Evolutionary conservation across 1,140 invertebrate genomes (phyloP).

Genomic region (Neodiprion lecontei): DNA sequence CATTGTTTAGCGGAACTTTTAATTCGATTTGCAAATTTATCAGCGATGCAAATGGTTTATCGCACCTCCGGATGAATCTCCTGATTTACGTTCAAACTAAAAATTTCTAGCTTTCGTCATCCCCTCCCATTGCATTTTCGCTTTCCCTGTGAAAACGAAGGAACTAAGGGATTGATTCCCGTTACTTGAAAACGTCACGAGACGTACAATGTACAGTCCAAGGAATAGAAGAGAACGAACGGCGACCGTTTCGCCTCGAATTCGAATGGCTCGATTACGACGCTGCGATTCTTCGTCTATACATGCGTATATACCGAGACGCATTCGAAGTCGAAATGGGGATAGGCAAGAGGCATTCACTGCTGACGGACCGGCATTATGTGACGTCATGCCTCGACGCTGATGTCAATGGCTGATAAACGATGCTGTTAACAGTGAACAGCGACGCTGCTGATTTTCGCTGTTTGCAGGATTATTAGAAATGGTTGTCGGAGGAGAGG

Average conservation of each 20-base stretch:
- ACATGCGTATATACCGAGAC: no score
- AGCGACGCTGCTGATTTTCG: not conserved
- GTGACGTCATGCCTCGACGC: not conserved
- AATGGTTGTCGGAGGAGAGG: no score
- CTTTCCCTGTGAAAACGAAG: not conserved
- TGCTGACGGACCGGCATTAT: constrained; percentile 1
- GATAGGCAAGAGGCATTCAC: no score
- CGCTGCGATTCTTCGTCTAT: no score
- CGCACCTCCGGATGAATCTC: not conserved
- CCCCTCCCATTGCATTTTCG: not conserved
- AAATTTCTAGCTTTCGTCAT: not conserved
- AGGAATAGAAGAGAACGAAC: no score
- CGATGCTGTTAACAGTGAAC: not conserved
- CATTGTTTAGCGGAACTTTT: not conserved
- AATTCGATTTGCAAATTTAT: not conserved
- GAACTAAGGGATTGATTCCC: not conserved
- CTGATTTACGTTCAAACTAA: not conserved
- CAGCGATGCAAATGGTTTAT: not conserved
- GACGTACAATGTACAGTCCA: no score
- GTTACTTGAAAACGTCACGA: no score
- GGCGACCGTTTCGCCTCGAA: no score
- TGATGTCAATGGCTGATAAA: constrained; percentile 7
- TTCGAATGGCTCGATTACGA: no score
- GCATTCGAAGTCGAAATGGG: no score
- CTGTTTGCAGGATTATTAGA: no score